A percentile compares a stretch with the other conserved stretches of the same genome.
Conservation (phyloP, 2,797 vertebrate species). For the Merluccius polli region DNA sequence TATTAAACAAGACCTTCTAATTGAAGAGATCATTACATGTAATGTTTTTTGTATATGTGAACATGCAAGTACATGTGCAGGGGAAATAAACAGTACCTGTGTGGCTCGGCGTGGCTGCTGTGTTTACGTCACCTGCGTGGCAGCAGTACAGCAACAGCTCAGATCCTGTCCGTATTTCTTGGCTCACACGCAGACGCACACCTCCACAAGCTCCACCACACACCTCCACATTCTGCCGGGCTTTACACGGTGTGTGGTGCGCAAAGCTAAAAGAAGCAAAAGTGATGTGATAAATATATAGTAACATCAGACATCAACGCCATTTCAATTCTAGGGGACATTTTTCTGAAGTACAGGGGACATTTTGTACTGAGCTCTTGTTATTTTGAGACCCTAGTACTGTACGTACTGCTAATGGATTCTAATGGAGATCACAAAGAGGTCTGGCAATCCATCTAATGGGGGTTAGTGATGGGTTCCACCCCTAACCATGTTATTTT, state of each 20-base stretch:
- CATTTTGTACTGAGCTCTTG: not conserved
- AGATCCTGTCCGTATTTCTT: constrained; percentile 46
- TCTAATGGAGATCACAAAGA: not conserved
- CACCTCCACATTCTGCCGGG: constrained; percentile 45
- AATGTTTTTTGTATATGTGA: too few species aligned
- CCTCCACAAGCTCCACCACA: constrained; percentile 40
- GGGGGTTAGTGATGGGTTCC: not conserved
- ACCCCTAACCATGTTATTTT: not conserved
- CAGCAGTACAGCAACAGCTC: constrained; percentile 55
- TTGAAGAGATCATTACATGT: not conserved
- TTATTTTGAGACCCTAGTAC: not conserved
- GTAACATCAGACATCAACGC: not conserved
- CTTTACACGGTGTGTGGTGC: constrained; percentile 35
- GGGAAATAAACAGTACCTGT: constrained; percentile 29
- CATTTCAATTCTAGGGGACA: not conserved
- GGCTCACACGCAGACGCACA: constrained; percentile 42
- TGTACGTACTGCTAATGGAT: not conserved
- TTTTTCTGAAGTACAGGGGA: not conserved
- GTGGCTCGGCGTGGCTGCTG: not conserved
- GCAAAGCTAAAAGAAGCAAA: constrained; percentile 49
- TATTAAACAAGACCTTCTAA: not conserved
- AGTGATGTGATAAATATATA: not conserved
- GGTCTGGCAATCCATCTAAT: not conserved
- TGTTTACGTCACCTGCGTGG: not conserved
- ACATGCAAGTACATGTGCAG: not conserved